Evolutionary conservation across 2,888 invertebrate genomes (phyloP).

Genomic region (Stictocephala bisonia): DNA sequence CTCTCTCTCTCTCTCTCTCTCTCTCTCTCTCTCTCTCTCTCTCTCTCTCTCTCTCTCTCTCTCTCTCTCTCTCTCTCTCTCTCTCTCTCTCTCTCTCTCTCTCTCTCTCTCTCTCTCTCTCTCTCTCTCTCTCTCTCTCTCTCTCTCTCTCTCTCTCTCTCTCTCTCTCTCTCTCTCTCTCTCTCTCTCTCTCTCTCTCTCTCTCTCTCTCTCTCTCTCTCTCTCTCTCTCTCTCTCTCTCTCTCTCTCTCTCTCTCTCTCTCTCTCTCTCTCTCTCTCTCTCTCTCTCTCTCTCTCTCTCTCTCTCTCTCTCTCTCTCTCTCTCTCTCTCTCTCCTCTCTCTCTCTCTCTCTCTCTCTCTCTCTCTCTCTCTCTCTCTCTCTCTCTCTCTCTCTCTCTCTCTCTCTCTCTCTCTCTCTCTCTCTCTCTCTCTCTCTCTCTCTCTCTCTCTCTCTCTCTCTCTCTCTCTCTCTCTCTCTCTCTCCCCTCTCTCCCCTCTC

Average conservation of each 20-base stretch:
- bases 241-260: slow-evolving; percentile 1
- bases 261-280: slow-evolving; percentile 13
- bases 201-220: neutral
- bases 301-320: neutral
- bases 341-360: neutral
- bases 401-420: slow-evolving; percentile 13
- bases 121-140: neutral
- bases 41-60: slow-evolving; percentile 13
- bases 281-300: slow-evolving; percentile 1
- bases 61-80: slow-evolving; percentile 13
- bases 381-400: slow-evolving; percentile 13
- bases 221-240: neutral
- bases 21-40: slow-evolving; percentile 13
- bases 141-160: neutral
- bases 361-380: slow-evolving; percentile 12
- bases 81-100: slow-evolving; percentile 6
- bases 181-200: neutral
- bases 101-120: neutral
- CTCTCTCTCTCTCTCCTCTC: neutral
- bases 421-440: slow-evolving; percentile 13
- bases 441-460: neutral
- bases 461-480: too few species aligned
- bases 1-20: slow-evolving; percentile 1
- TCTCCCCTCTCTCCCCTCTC: too few species aligned
- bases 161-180: neutral